Conservation (phyloP, 1,140 invertebrate species). For the Temnothorax longispinosus region DNA sequence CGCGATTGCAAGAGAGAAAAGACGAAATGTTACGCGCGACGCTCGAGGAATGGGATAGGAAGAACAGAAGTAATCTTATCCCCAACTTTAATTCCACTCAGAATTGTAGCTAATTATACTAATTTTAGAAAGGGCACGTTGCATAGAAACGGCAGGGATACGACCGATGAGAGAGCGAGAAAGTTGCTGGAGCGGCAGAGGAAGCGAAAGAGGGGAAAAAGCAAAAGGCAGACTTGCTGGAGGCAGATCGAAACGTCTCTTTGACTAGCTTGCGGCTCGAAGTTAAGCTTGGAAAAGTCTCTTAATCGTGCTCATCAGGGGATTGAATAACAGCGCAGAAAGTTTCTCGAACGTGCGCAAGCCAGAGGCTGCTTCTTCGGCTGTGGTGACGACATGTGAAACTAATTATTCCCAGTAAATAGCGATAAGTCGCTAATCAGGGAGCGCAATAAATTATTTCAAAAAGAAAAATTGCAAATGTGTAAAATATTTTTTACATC, state of each 20-base stretch:
- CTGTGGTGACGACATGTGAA: constrained; percentile 33
- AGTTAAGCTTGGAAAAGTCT: constrained; percentile 59
- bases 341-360: constrained; percentile 29
- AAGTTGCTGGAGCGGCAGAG: neutral
- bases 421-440: neutral
- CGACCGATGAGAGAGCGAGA: neutral
- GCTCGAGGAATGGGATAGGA: constrained; percentile 39
- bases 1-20: neutral
- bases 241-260: constrained; percentile 47
- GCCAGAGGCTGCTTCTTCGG: constrained; percentile 30
- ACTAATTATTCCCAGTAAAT: constrained; percentile 54
- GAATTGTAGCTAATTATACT: constrained; percentile 77
- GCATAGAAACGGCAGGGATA: constrained; percentile 6
- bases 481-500: neutral
- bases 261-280: constrained; percentile 52
- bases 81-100: constrained; percentile 70
- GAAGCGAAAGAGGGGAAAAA: neutral
- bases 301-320: constrained; percentile 61
- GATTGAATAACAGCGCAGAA: constrained; percentile 56
- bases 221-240: constrained; percentile 30
- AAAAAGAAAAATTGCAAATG: neutral
- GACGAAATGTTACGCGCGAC: neutral
- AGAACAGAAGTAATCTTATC: constrained; percentile 73
- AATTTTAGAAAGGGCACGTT: constrained; percentile 60
- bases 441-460: neutral